Evolutionary conservation across 2,888 invertebrate genomes (phyloP).

Genomic region (Brachyptera putata): DNA sequence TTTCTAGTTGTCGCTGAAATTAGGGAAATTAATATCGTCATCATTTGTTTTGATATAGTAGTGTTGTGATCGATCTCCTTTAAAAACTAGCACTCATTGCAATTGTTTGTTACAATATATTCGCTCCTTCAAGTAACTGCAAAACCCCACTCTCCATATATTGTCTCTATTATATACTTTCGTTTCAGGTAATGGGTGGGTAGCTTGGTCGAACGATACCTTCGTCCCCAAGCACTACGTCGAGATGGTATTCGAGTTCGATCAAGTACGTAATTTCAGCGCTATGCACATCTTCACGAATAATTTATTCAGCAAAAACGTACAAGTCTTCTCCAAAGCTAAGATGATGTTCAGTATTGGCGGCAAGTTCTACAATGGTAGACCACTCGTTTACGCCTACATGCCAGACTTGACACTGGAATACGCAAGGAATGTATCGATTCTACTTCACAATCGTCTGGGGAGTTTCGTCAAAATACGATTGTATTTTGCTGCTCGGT

Average conservation of each 20-base stretch:
- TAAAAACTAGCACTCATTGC: too few species aligned
- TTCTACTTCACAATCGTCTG: constrained; percentile 56
- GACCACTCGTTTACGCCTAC: constrained; percentile 54
- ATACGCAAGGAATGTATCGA: constrained; percentile 63
- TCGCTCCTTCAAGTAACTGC: too few species aligned
- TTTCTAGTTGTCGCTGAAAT: too few species aligned
- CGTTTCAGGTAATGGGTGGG: constrained; percentile 64
- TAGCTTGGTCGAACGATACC: constrained; percentile 65
- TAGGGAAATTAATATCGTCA: too few species aligned
- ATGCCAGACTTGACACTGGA: constrained; percentile 59
- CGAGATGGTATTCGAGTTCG: constrained; percentile 67
- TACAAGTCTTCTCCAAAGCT: constrained; percentile 65
- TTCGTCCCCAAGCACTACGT: constrained; percentile 51
- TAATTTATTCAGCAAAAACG: constrained; percentile 65
- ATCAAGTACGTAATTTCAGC: constrained; percentile 62
- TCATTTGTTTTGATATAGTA: too few species aligned
- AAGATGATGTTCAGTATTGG: constrained; percentile 60
- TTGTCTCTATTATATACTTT: too few species aligned
- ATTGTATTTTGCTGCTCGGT: constrained; percentile 61
- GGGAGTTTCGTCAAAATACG: constrained; percentile 59
- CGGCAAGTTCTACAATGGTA: constrained; percentile 53
- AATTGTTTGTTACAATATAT: too few species aligned
- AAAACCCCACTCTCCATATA: too few species aligned
- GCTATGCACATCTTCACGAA: constrained; percentile 63
- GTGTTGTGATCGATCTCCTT: too few species aligned